Conservation (phyloP, 92 coral and sea anemone species). For the Epizoanthus ramosus region DNA sequence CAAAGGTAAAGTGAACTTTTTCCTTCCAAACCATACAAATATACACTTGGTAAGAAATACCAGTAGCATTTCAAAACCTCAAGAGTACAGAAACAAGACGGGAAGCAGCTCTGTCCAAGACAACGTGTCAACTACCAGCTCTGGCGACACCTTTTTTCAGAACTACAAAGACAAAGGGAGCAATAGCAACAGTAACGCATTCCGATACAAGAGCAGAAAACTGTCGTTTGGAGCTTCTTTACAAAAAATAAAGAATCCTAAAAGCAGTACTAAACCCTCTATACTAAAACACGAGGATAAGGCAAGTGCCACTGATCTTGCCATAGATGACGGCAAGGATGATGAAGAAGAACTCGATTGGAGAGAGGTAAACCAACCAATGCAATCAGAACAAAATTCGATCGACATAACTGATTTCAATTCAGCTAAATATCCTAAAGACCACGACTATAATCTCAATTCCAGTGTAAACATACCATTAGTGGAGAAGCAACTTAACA, state of each 20-base stretch:
- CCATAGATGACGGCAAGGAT: not conserved
- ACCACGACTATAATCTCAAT: not conserved
- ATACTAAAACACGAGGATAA: not conserved
- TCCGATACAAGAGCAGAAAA: not conserved
- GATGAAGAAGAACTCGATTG: not conserved
- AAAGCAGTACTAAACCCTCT: not conserved
- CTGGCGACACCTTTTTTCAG: not conserved
- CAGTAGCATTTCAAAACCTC: not conserved
- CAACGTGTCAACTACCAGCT: not conserved
- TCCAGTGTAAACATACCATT: conserved; percentile 1
- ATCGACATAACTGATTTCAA: not conserved
- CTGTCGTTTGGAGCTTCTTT: not conserved
- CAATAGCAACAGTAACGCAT: not conserved
- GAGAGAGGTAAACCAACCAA: not conserved
- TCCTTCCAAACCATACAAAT: conserved; percentile 23
- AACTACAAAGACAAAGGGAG: not conserved
- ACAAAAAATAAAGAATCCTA: not conserved
- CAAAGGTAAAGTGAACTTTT: conserved; percentile 33
- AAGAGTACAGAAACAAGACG: not conserved
- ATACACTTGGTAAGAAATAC: not conserved
- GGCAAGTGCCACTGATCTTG: not conserved
- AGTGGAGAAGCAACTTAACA: conserved; percentile 21
- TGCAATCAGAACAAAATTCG: not conserved
- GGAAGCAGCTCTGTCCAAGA: not conserved
- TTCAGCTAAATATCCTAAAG: not conserved